These are phyloP conservation scores for Dioctria linearis DNA, from an alignment of 2,888 invertebrate genomes.

Conservation along the genomic window DNA sequence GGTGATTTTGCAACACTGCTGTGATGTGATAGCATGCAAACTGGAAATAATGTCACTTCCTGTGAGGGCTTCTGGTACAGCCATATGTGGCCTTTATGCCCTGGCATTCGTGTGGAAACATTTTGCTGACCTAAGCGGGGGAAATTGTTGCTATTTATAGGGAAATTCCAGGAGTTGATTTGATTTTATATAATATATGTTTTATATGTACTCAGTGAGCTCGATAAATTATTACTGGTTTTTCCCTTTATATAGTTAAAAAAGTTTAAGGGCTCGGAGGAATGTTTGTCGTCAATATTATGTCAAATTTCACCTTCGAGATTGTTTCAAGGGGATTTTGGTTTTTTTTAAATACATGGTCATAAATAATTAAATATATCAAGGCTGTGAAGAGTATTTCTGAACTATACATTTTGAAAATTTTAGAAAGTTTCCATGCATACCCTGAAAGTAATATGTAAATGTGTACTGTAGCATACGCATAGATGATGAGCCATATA, in stretches of 20 bases:
- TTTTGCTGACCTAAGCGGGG: constrained; percentile 25
- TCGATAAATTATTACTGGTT: constrained; percentile 26
- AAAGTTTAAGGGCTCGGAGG: too few relatives aligned
- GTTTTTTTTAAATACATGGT: too few relatives aligned
- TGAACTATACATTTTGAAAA: too few relatives aligned
- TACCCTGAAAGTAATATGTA: too few relatives aligned
- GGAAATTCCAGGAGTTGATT: constrained; percentile 35
- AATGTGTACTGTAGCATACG: too few relatives aligned
- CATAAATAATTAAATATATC: too few relatives aligned
- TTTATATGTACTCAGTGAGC: constrained; percentile 5
- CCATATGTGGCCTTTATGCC: constrained; percentile 29
- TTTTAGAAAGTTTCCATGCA: too few relatives aligned
- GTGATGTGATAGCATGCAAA: constrained; percentile 38
- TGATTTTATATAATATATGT: constrained; percentile 6
- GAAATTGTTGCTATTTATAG: constrained; percentile 32
- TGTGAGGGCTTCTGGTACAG: not conserved
- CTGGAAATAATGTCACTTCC: constrained; percentile 40
- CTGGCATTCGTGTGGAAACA: constrained; percentile 35
- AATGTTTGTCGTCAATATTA: too few relatives aligned
- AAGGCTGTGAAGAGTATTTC: too few relatives aligned
- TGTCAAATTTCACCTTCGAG: too few relatives aligned
- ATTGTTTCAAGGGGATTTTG: too few relatives aligned
- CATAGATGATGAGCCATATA: too few relatives aligned
- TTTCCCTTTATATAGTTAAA: not conserved
- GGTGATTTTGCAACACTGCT: constrained; percentile 1